Conservation (phyloP, 2,113 vertebrate genomes). For the Mesembrinibis cayennensis region DNA sequence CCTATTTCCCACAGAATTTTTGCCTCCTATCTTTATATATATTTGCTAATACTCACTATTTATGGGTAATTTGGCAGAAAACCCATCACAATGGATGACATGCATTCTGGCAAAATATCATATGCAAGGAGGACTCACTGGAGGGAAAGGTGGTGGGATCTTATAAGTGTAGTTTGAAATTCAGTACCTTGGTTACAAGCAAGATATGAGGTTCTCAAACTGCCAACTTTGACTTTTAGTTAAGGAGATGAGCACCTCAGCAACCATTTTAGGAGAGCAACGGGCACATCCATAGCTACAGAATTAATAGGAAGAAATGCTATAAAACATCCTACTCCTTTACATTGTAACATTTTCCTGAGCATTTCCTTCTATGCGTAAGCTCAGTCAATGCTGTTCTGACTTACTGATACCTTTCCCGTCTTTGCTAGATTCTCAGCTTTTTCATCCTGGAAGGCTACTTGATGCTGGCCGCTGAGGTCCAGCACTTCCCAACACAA, state of each 20-base stretch:
- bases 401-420: background rate
- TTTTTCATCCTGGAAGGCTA: background rate
- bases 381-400: background rate
- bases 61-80: background rate
- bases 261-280: background rate
- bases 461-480: background rate
- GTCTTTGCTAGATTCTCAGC: background rate
- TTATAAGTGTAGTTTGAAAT: background rate
- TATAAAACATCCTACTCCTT: background rate
- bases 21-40: background rate
- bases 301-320: background rate
- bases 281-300: background rate
- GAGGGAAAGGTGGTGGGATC: background rate
- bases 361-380: rapidly evolving
- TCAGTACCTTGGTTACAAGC: background rate
- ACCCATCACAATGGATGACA: background rate
- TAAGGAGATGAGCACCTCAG: background rate
- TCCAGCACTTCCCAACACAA: background rate
- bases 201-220: background rate
- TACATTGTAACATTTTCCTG: background rate
- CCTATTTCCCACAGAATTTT: background rate
- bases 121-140: rapidly evolving
- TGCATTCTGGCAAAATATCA: background rate
- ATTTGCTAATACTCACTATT: background rate
- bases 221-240: background rate